phyloP scores from a whole-genome alignment of 2,888 invertebrate genomes.

The Carcina quercana region DNA sequence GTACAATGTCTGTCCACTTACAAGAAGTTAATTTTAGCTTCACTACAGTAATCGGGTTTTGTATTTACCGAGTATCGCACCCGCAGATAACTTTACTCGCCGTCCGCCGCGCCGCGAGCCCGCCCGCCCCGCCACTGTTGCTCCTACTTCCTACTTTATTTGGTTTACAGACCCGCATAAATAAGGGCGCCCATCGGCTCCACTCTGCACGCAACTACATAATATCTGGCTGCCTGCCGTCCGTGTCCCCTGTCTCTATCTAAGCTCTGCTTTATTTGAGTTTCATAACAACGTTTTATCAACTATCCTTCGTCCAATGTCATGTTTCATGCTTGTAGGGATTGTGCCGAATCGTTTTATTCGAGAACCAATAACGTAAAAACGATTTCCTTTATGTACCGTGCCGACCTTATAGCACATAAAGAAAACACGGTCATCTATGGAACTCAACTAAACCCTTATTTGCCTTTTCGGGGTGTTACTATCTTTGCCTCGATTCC shows the following conservation, averaged over 20 bases:
- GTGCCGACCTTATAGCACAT: slow-evolving; percentile 55
- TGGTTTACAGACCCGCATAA: slow-evolving; percentile 64
- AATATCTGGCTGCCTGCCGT: slow-evolving; percentile 17
- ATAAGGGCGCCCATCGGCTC: slow-evolving; percentile 41
- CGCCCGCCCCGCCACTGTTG: slow-evolving; percentile 45
- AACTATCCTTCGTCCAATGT: slow-evolving; percentile 31
- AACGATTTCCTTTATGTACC: slow-evolving; percentile 49
- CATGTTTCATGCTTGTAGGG: slow-evolving; percentile 46
- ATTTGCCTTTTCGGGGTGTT: slow-evolving; percentile 66
- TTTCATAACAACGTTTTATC: slow-evolving; percentile 40
- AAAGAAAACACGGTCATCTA: slow-evolving; percentile 62
- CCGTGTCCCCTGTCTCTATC: slow-evolving; percentile 14
- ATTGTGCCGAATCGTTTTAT: slow-evolving; percentile 49
- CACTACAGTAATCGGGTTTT: slow-evolving; percentile 32
- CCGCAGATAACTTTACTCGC: slow-evolving; percentile 59
- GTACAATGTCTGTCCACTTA: slow-evolving; percentile 28
- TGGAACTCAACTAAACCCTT: slow-evolving; percentile 59
- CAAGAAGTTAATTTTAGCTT: slow-evolving; percentile 38
- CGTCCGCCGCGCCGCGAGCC: slow-evolving; percentile 38
- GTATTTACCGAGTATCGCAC: slow-evolving; percentile 54
- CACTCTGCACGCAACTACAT: slow-evolving; percentile 38
- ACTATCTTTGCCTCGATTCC: slow-evolving; percentile 65
- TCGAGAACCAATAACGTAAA: slow-evolving; percentile 51
- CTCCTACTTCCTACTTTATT: slow-evolving; percentile 56
- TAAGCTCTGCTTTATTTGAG: slow-evolving; percentile 30